A percentile compares a stretch with the other conserved stretches of the same genome.
Conservation (phyloP, 2,797 vertebrate species). For the Urocyon cinereoargenteus region DNA sequence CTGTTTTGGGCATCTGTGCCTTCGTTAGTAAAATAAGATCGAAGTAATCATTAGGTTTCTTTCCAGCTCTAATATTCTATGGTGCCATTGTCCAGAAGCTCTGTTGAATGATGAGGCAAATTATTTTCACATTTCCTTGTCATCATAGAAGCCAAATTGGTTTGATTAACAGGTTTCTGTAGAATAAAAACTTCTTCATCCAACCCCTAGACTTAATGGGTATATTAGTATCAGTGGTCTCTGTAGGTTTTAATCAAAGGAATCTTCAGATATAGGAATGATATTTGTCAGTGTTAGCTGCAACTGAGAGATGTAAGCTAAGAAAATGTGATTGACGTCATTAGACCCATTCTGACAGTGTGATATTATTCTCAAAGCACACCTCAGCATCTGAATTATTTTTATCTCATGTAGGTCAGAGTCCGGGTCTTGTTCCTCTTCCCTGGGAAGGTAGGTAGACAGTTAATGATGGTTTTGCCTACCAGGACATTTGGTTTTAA, state of each 20-base stretch:
- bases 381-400: constrained; percentile 60
- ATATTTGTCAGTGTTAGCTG: constrained; percentile 20
- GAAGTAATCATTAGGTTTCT: constrained; percentile 19
- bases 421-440: constrained; percentile 41
- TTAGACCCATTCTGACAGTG: constrained; percentile 14
- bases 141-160: constrained; percentile 13
- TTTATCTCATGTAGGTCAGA: constrained; percentile 59
- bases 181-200: constrained; percentile 56
- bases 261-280: not conserved
- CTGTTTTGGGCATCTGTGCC: constrained; percentile 3
- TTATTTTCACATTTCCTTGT: constrained; percentile 50
- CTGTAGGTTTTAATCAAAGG: constrained; percentile 61
- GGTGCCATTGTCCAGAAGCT: constrained; percentile 14
- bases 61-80: constrained; percentile 21
- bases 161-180: constrained; percentile 8
- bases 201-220: not conserved
- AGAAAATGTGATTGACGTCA: constrained; percentile 50
- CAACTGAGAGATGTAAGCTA: constrained; percentile 23
- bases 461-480: constrained; percentile 59
- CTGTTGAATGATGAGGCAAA: not conserved
- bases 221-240: constrained; percentile 36
- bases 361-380: constrained; percentile 54
- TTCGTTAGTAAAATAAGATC: constrained; percentile 37
- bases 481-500: constrained; percentile 46
- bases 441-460: constrained; percentile 10